Evolutionary conservation across 1,140 invertebrate genomes (phyloP), one percentile per base, ranked within the genome.

Genomic region (Leptinotarsa texana): DNA sequence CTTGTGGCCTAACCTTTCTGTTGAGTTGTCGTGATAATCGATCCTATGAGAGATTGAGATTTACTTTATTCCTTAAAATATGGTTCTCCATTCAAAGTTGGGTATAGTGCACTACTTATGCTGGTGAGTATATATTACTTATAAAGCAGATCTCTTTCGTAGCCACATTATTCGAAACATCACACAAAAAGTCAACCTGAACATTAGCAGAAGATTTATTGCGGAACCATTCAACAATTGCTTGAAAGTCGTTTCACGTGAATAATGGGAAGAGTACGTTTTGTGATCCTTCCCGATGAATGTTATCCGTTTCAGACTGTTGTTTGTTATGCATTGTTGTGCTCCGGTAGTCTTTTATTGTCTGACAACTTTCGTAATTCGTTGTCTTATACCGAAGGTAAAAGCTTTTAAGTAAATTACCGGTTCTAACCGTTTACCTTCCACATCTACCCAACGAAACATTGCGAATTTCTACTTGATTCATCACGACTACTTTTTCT

Each of bases 211-310:
- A 70, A 70, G 69, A 70, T 70, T 70, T 49, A 70, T 70, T 70
- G 47, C 27, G 47, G 21, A 22, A 49, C 17, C 4, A 13, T 57
- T 57, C 51, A 57, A 57, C 51, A 57, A 70, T 48, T 49, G 69
- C 33, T 49, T 70, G 42, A 57, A 22, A 51, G 69, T 49, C 69
- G 69, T 57, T 70, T 1, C 69, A 70, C 47, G 69, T 70, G 69
- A 70, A 70, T 70, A 70, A 70, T 70, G 69, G 69, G 24, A 3
- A 27, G 21, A 70, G 18, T 70, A 70, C 48, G 69, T 70, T 70
- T 70, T 70, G 69, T 70, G 69, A 70, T 70, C 49, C 48, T 70
- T 70, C 49, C 13, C 69, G 69, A 70, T 70, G 22, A 70, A 70
- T 49, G 47, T 70, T 47, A 70, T 70, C 47, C 69, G 17, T 49